These are phyloP conservation scores for Rhabdomys pumilio DNA, from an alignment of 2,797 vertebrate species.

Conservation along the genomic window DNA sequence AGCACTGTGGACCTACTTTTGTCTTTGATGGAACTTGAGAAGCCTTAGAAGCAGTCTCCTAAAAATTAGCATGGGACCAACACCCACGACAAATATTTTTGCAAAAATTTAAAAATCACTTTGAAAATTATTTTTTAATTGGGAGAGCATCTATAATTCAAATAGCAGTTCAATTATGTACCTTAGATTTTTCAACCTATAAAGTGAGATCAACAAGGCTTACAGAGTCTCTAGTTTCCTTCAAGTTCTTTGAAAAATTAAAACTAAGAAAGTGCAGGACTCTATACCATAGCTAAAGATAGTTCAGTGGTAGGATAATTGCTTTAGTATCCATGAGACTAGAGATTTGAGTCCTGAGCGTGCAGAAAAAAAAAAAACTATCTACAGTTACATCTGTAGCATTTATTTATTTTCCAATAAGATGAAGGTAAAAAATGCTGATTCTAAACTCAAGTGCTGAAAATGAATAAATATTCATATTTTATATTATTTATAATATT, in stretches of 20 bases:
- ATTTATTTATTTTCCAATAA: neutral
- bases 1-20: neutral
- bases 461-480: neutral
- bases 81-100: neutral
- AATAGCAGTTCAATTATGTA: neutral
- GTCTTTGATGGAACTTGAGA: neutral
- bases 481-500: neutral
- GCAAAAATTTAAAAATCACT: neutral
- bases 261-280: neutral
- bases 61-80: neutral
- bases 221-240: neutral
- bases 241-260: slow-evolving; percentile 39
- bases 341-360: neutral
- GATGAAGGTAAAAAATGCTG: neutral
- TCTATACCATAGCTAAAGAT: no score
- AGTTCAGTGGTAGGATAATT: neutral
- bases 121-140: neutral
- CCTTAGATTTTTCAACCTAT: neutral
- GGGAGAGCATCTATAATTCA: neutral
- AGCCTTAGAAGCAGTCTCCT: neutral
- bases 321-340: neutral
- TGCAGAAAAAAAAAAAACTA: neutral
- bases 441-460: neutral
- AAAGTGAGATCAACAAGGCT: neutral
- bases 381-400: neutral